Conservation (phyloP, 2,113 vertebrate genomes). For the Butorides virescens region DNA sequence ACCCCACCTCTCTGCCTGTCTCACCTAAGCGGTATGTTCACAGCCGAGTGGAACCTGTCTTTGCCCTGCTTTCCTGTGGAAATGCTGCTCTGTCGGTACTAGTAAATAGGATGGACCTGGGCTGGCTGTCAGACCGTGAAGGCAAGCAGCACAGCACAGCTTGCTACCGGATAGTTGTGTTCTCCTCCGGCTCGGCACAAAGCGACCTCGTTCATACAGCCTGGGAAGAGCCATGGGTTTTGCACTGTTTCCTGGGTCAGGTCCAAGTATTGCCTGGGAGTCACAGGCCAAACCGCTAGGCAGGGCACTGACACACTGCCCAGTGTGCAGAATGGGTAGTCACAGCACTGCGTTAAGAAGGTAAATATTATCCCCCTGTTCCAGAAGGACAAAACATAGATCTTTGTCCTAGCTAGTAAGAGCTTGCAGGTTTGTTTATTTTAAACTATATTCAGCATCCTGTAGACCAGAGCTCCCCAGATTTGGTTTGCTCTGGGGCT, state of each 20-base stretch:
- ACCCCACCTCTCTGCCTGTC: conserved; percentile 57
- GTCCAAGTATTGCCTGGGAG: not conserved
- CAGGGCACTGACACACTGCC: not conserved
- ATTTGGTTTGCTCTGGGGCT: not conserved
- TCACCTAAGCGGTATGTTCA: conserved; percentile 71
- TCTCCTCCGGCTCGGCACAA: not conserved
- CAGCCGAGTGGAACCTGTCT: accelerated
- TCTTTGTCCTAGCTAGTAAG: not conserved
- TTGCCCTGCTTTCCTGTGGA: not conserved
- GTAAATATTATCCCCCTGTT: not conserved
- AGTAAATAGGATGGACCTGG: not conserved
- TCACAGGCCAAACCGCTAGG: not conserved
- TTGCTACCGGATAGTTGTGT: not conserved
- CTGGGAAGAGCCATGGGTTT: not conserved
- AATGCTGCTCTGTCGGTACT: not conserved
- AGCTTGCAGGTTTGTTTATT: not conserved
- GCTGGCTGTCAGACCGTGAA: not conserved
- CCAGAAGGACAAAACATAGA: not conserved
- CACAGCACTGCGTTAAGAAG: not conserved
- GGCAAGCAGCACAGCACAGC: not conserved
- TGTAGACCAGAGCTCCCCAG: not conserved
- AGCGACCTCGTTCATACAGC: not conserved
- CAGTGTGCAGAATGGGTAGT: not conserved
- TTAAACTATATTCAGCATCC: not conserved
- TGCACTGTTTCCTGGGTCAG: not conserved